phyloP scores from a whole-genome alignment of 2,113 vertebrate species.

The Leptocoma aspasia region DNA sequence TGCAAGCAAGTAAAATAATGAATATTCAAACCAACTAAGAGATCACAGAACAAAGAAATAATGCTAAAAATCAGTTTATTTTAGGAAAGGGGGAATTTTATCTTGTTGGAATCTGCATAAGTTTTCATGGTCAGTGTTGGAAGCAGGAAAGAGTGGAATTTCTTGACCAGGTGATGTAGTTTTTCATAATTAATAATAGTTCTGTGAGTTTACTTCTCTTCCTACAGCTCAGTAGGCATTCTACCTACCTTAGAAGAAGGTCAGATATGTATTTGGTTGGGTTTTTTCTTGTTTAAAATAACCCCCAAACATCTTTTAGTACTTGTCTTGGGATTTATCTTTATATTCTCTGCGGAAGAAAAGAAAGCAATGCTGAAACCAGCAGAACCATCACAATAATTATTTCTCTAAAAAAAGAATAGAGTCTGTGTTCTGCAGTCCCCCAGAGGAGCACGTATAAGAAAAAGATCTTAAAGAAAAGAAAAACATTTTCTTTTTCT shows the following conservation, averaged over 20 bases:
- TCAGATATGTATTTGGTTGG: not conserved
- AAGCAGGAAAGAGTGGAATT: not conserved
- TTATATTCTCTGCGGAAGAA: not conserved
- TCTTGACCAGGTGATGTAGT: not conserved
- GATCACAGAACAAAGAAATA: not conserved
- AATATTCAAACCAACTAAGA: not conserved
- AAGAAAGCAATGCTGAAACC: slow-evolving; percentile 4
- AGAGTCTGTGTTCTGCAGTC: not conserved
- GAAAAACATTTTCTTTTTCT: not conserved
- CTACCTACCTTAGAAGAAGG: not conserved
- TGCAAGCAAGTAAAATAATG: not conserved
- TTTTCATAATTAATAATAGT: not conserved
- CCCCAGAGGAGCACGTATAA: not conserved
- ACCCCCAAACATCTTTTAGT: not conserved
- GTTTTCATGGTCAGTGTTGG: not conserved
- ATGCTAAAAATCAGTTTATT: fast-evolving
- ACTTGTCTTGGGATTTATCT: slow-evolving; percentile 3
- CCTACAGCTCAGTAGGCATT: not conserved
- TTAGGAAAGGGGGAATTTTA: not conserved
- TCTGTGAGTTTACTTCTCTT: not conserved
- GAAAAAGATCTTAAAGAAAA: not conserved
- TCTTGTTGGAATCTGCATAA: not conserved
- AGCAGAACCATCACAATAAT: not conserved
- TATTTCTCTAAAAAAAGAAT: slow-evolving; percentile 5
- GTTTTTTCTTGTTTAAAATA: not conserved